Conservation (phyloP, 2,113 vertebrate species). For the Sylvia atricapilla region DNA sequence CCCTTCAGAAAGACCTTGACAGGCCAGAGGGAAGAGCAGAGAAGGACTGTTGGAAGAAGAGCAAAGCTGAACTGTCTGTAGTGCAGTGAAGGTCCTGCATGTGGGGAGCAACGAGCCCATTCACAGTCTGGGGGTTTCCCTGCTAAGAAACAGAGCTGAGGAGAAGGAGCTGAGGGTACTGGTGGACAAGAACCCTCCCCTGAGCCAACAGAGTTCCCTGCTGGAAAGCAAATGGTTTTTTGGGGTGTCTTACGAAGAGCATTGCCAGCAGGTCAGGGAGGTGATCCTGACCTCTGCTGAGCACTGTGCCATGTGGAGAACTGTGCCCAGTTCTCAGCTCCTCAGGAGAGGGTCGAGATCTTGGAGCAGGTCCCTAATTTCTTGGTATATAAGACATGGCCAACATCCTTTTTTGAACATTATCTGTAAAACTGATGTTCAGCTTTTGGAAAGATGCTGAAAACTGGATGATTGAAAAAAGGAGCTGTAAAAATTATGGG, state of each 20-base stretch:
- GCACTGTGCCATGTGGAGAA: background rate
- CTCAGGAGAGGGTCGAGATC: background rate
- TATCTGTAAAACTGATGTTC: background rate
- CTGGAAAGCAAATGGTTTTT: too few species aligned
- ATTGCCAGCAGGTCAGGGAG: background rate
- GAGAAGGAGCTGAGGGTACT: background rate
- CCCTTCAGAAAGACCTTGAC: background rate
- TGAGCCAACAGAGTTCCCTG: background rate
- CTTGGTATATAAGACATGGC: background rate
- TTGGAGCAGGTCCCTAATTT: background rate
- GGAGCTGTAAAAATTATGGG: background rate
- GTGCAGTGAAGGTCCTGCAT: background rate
- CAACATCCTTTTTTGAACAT: background rate
- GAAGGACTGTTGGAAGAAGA: too few species aligned
- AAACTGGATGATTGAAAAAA: background rate
- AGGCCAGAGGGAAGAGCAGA: background rate
- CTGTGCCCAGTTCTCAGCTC: background rate
- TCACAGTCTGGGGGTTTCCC: background rate
- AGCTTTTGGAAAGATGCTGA: background rate
- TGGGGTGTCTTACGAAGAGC: background rate
- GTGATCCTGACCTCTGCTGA: background rate
- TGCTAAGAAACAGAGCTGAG: background rate
- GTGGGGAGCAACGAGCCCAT: accelerated
- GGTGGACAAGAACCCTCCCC: background rate
- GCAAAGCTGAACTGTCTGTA: background rate